A percentile compares a stretch with the other conserved stretches of the same genome.
Evolutionary conservation across 2,113 vertebrate genomes (phyloP).

Genomic region (Neodontobutis hainanensis): DNA sequence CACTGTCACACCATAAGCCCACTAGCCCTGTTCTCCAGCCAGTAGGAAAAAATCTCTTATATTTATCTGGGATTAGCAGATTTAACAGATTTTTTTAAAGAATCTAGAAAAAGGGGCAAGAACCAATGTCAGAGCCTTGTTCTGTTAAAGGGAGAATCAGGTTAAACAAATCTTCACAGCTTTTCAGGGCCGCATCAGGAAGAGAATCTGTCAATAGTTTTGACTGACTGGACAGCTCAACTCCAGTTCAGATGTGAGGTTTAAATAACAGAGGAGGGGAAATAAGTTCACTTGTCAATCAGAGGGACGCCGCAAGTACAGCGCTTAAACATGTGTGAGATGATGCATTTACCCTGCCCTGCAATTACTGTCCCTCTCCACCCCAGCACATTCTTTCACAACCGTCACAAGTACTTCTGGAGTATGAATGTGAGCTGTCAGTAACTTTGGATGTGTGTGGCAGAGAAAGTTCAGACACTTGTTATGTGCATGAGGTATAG

Average conservation of each 20-base stretch:
- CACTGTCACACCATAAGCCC: conserved; percentile 33
- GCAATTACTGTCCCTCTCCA: conserved; percentile 65
- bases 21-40: conserved; percentile 36
- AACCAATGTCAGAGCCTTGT: conserved; percentile 11
- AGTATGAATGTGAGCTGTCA: conserved; percentile 34
- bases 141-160: conserved; percentile 21
- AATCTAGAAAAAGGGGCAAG: conserved; percentile 19
- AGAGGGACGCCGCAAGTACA: conserved; percentile 24
- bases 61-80: conserved; percentile 46
- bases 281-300: conserved; percentile 58
- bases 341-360: conserved; percentile 63
- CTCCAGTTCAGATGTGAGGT: conserved; percentile 15
- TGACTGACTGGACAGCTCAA: conserved; percentile 27
- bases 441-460: conserved; percentile 18
- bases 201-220: conserved; percentile 11
- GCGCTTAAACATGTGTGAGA: conserved; percentile 60
- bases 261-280: conserved; percentile 41
- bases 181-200: background rate
- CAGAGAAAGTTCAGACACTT: conserved; percentile 3
- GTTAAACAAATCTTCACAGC: conserved; percentile 4
- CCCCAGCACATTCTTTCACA: conserved; percentile 50
- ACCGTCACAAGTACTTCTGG: conserved; percentile 39
- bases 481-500: conserved; percentile 12
- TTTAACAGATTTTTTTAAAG: conserved; percentile 38
- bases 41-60: conserved; percentile 37